Percentiles rank a stretch among this genome's conserved stretches.
These are phyloP conservation scores for Athalia circularis DNA, from an alignment of 2,888 invertebrate genomes.

Conservation along the genomic window DNA sequence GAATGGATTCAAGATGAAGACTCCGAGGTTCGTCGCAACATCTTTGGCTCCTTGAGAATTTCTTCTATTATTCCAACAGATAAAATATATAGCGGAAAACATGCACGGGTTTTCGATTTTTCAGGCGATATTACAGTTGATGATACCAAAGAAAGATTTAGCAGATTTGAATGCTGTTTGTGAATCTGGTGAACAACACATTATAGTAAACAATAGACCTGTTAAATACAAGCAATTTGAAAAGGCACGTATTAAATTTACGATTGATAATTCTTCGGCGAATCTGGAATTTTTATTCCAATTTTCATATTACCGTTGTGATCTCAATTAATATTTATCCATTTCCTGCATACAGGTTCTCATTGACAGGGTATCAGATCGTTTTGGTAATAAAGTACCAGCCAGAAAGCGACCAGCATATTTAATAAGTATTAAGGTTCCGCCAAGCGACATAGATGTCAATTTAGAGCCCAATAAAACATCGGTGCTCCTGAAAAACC, in stretches of 20 bases:
- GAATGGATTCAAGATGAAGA: conserved; percentile 57
- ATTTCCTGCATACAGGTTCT: conserved; percentile 70
- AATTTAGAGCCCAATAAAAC: conserved; percentile 80
- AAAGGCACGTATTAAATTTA: conserved; percentile 72
- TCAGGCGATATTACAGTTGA: conserved; percentile 59
- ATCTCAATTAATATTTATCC: too few species aligned
- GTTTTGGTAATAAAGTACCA: conserved; percentile 68
- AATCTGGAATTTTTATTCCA: too few species aligned
- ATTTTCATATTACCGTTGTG: too few species aligned
- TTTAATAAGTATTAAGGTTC: conserved; percentile 72
- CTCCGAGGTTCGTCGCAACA: conserved; percentile 55
- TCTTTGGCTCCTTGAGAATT: background rate
- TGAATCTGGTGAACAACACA: conserved; percentile 61
- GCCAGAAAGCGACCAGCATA: conserved; percentile 74
- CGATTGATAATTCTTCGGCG: background rate
- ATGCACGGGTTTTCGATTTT: conserved; percentile 38
- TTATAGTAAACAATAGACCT: conserved; percentile 77
- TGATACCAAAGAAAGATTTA: conserved; percentile 68
- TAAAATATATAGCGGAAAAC: background rate
- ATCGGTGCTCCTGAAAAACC: conserved; percentile 75
- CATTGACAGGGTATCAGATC: conserved; percentile 69
- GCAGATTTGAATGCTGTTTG: conserved; percentile 56
- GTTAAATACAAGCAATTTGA: conserved; percentile 76
- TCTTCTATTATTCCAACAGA: background rate
- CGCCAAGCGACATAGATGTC: conserved; percentile 75